These are phyloP conservation scores for Monodelphis domestica DNA, from an alignment of 2,797 vertebrate species.

Conservation along the genomic window DNA sequence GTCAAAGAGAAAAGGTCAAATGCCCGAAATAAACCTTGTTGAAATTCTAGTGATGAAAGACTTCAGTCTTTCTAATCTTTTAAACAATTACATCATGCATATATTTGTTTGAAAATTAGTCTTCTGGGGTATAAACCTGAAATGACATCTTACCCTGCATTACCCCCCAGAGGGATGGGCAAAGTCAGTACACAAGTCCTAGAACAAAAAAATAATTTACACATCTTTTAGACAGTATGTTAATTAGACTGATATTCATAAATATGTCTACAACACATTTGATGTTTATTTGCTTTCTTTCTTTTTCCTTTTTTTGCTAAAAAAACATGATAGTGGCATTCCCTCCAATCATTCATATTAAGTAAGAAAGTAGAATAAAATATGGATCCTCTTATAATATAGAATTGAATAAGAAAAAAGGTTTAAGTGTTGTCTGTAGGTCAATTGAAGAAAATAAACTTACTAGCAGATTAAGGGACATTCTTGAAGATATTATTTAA, in stretches of 20 bases:
- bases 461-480: neutral
- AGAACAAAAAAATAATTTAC: neutral
- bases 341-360: neutral
- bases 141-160: neutral
- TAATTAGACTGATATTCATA: slow-evolving; percentile 19
- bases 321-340: neutral
- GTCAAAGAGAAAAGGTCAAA: slow-evolving; percentile 39
- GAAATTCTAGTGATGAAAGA: slow-evolving; percentile 24
- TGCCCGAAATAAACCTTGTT: slow-evolving; percentile 52
- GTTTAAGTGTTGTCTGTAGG: neutral
- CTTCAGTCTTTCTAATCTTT: neutral
- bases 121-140: slow-evolving; percentile 37
- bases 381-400: neutral
- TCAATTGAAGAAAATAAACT: neutral
- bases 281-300: neutral
- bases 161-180: neutral
- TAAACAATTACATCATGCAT: slow-evolving; percentile 8
- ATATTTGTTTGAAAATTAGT: slow-evolving; percentile 14
- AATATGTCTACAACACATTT: slow-evolving; percentile 28
- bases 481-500: neutral
- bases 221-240: slow-evolving; percentile 6
- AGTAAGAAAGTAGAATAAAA: neutral
- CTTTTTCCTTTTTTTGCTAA: neutral
- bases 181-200: slow-evolving; percentile 15
- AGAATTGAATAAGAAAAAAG: neutral